phyloP scores from a whole-genome alignment of 2,888 invertebrate species.

The Tigriopus californicus region DNA sequence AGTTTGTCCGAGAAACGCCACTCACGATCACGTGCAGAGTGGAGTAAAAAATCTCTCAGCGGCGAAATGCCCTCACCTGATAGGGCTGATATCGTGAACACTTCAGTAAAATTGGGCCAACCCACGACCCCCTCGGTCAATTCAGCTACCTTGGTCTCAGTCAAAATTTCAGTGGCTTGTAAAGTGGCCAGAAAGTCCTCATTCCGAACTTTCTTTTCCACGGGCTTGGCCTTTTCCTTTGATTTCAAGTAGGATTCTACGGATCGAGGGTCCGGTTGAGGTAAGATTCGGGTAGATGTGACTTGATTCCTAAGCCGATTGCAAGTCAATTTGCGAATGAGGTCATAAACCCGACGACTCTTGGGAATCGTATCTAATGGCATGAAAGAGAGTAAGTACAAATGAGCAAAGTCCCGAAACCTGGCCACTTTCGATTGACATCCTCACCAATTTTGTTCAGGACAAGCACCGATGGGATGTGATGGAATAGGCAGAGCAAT shows the following conservation, averaged over 20 bases:
- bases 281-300: neutral
- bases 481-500: neutral
- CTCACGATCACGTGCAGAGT: conserved; percentile 10
- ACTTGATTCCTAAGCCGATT: neutral
- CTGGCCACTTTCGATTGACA: no score
- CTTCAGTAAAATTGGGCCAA: conserved; percentile 61
- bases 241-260: neutral
- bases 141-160: conserved; percentile 17
- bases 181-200: neutral
- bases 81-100: conserved; percentile 79
- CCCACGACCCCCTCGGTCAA: conserved; percentile 27
- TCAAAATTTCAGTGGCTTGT: conserved; percentile 21
- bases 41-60: conserved; percentile 34
- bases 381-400: no score
- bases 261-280: no score
- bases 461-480: neutral
- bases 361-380: conserved; percentile 1
- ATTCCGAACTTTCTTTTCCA: neutral
- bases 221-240: neutral
- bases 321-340: neutral
- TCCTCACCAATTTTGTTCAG: neutral
- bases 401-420: no score
- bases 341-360: neutral
- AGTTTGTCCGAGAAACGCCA: conserved; percentile 11
- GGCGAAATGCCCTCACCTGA: conserved; percentile 52